Base-by-base conservation (phyloP, 2,797 vertebrate genomes). In the Chromis chromis region DNA sequence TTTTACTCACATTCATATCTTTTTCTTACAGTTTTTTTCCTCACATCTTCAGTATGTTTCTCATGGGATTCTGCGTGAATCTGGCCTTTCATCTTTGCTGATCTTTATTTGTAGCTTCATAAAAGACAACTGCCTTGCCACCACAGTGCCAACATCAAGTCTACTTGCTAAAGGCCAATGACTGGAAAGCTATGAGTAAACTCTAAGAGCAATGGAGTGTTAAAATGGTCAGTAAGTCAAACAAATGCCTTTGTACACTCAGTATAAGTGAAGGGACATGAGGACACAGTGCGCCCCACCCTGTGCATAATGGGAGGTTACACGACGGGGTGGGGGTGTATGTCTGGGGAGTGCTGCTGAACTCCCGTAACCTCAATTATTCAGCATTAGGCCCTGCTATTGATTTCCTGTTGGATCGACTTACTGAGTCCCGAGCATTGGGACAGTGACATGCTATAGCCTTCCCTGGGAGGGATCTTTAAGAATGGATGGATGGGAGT, bases 281-380 rank as follows among this genome's bases (percentile, higher is more conserved):
- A 63, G 46, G 74, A 78, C 70, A 72, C 11, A 59, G 64, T 14
- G 24, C 25, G 19, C 83, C 85, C 84, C 83, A 59, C 86, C 82
- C 85, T 55, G 61, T 85, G 76, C 86, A 87, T 91, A 74, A 88
- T 83, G 77, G 77, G 82, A 86, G 82, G 84, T 76, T 88, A 82
- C 73, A 65, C 55, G 58, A 63, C 25, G 10, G 74, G 59, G 61
- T 59, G 73, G 74, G 80, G 79, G 77, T 75, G 71, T 72, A 71
- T 48, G 90, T 89, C 93, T 89, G 80, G 90, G 74, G 91, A 93
- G 85, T 70, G 77, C 84, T 72, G 86, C 88, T 92, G 92, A 94
- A 93, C 93, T 94, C 91, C 92, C 91, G 79, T 94, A 94, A 94
- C 92, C 93, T 93, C 93, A 94, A 95, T 95, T 95, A 95, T 95